These are phyloP conservation scores for Stegophylla sp. DNA, from an alignment of 2,888 invertebrate genomes.

Conservation along the genomic window DNA sequence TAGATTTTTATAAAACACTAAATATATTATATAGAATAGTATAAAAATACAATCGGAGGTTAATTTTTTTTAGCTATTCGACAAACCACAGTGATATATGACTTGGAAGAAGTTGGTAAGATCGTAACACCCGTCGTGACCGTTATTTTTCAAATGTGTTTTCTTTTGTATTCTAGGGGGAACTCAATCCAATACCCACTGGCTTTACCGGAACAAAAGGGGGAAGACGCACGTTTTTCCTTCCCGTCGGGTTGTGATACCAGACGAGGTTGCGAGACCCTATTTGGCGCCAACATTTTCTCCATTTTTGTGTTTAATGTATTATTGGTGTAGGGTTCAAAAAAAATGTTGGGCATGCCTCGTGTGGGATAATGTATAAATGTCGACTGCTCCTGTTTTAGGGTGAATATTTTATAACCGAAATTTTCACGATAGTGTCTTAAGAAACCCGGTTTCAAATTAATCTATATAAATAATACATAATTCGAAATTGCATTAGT, in stretches of 20 bases:
- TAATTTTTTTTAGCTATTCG: no score
- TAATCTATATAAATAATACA: no score
- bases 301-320: conserved; percentile 28
- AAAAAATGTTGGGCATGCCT: neutral
- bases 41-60: no score
- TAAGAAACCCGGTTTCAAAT: no score
- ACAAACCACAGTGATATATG: neutral
- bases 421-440: neutral
- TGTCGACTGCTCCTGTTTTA: neutral
- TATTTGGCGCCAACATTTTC: conserved; percentile 43
- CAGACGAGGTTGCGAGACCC: conserved; percentile 17
- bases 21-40: no score
- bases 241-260: conserved; percentile 36
- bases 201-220: conserved; percentile 56
- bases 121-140: conserved; percentile 50
- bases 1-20: no score
- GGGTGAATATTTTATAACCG: conserved; percentile 23
- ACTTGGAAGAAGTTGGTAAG: no score
- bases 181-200: conserved; percentile 29
- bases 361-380: conserved; percentile 3
- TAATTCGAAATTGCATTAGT: no score
- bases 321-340: neutral
- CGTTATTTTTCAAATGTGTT: conserved; percentile 56
- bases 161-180: conserved; percentile 46
- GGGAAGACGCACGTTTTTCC: conserved; percentile 53